Evolutionary conservation across 1,140 invertebrate species (phyloP), one percentile per base, ranked within the genome.

Genomic region (Drosophila erecta): DNA sequence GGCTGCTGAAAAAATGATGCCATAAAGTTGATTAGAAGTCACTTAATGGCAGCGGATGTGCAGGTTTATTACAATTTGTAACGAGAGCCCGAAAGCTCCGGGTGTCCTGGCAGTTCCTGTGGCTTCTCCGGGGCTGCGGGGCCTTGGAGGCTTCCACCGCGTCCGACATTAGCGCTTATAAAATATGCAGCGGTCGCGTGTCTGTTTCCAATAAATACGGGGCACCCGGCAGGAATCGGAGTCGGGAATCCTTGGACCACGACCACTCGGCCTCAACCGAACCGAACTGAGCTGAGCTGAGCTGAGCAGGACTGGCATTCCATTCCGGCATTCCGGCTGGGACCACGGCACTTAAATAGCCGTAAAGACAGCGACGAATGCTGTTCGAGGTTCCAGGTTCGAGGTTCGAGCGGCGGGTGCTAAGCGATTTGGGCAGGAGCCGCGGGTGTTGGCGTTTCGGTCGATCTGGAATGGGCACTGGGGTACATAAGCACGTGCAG

Each of bases 11-110:
- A 87, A 83, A 72, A 76, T 73, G 62, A 87, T 87, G 83, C 81
- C 79, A 83, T 87, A 87, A 87, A 86, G 83, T 86, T 87, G 85
- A 86, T 86, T 86, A 86, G 83, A 87, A 86, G 81, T 87, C 81
- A 86, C 81, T 86, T 87, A 87, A 83, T 81, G 75, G 81, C 81
- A 79, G 59, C 81, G 81, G 81, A 86, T 86, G 81, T 86, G 64
- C 74, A 76, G 80, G 83, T 87, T 86, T 86, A 86, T 86, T 86
- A 87, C 83, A 83, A 86, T 87, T 87, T 86, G 81, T 81, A 86
- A 86, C 79, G 81, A 81, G 75, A 81, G 67, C 67, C 44, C 58
- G 17, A 60, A 30, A 60, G 30, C 46, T 46, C 40, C 49, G 10
- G 44, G 17, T 17, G 15, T 44, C 17, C 41, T 1, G 17, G 3